Conservation (phyloP, 1,140 invertebrate species). For the Tetramorium parvispinum region DNA sequence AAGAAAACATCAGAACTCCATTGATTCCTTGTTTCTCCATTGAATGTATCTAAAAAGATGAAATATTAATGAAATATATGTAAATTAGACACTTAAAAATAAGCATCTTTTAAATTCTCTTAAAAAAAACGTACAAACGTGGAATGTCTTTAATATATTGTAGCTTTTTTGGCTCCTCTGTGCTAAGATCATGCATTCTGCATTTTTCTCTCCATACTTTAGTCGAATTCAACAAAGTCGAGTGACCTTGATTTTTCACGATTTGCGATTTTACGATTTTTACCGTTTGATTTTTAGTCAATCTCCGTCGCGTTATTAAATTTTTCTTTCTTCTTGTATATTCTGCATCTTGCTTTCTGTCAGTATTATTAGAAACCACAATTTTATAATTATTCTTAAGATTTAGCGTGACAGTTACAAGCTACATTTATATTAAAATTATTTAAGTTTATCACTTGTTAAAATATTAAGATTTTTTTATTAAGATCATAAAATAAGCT, state of each 20-base stretch:
- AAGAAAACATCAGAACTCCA: conserved; percentile 5
- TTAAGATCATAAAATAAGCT: background rate
- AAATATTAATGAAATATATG: too few species aligned
- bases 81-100: background rate
- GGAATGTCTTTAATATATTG: conserved; percentile 83
- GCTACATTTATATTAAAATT: background rate
- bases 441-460: background rate
- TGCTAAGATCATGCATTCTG: conserved; percentile 50
- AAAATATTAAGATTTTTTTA: background rate
- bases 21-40: conserved; percentile 75
- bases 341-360: conserved; percentile 79
- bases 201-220: conserved; percentile 81
- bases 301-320: conserved; percentile 36
- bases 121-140: conserved; percentile 76
- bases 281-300: background rate
- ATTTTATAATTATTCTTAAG: background rate
- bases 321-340: conserved; percentile 76
- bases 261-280: background rate
- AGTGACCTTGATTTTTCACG: conserved; percentile 21
- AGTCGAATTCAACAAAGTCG: conserved; percentile 79
- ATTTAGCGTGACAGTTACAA: background rate
- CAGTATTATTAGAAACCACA: background rate
- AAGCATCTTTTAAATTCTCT: conserved; percentile 24
- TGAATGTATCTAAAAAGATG: conserved; percentile 63
- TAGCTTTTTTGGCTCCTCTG: conserved; percentile 49